Base-by-base conservation (phyloP, 2,888 invertebrate genomes). In the Aleiodes leptofemur region DNA sequence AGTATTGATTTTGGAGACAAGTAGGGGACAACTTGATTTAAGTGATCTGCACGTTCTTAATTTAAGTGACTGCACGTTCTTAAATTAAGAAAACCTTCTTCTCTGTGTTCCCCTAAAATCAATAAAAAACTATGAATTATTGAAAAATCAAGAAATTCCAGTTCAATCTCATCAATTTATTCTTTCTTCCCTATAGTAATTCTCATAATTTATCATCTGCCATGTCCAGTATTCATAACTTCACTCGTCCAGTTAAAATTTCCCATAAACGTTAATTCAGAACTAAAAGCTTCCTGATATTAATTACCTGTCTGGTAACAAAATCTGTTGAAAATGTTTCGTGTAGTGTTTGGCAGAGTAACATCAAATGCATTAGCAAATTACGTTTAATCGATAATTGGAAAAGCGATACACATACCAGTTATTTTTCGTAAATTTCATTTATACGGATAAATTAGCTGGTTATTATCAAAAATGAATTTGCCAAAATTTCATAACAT, bases 331-430 rank as follows among this genome's bases (percentile, higher is more conserved):
- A 53, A 74, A 74, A 74, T 69, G 13, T 29, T 16, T 51, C 11
- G 8, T 59, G 66, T 69, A 72, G 68, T 69, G 59, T 69, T 73
- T 75, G 74, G 77, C 78, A 69, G 55, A 72, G 29, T 64, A 72
- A 76, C 73, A 34, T 76, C 69, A 72, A 66, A 73, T 78, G 68
- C 79, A 79, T 79, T 78, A 79, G 79, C 61, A 73, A 77, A 79
- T 79, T 79, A 79, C 64, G 64, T 23, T 8, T 11, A 55, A 64
- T 64, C 64, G 64, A 64, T 64, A 64, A 43, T 48, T 11, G 48
- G 4, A 48, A 64, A 64, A 61, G 48, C 16, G 16, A 64, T 64
- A 23, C 43, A 38, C 48, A 64, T 64, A 16, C 43, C 64, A 43
- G 9, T 64, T 48, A 38, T 8, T 16, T 16, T 11, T 43, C 43